phyloP scores from a whole-genome alignment of 2,797 vertebrate genomes.

The Acipenser transmontanus region DNA sequence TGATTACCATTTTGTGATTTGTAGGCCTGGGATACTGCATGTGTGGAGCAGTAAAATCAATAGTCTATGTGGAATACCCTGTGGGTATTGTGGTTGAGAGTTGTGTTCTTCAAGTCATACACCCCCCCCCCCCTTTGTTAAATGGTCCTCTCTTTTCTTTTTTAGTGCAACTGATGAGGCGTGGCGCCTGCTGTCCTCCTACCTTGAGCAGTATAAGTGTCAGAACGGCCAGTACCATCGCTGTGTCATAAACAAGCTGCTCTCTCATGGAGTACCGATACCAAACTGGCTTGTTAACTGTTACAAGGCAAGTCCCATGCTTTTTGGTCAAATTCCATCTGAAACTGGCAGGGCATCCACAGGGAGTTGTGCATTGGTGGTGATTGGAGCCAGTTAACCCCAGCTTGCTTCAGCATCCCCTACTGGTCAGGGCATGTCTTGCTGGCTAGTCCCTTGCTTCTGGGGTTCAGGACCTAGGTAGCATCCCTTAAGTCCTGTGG shows the following conservation, averaged over 20 bases:
- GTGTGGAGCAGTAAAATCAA: no score
- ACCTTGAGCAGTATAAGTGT: constrained; percentile 69
- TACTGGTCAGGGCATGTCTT: no score
- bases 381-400: background rate
- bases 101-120: no score
- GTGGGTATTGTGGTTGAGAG: no score
- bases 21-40: no score
- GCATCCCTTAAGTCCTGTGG: no score
- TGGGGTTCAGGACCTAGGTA: no score
- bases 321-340: background rate
- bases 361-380: background rate
- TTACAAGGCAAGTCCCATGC: constrained; percentile 70
- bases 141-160: background rate
- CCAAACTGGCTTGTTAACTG: constrained; percentile 87
- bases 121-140: background rate
- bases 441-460: background rate
- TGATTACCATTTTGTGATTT: no score
- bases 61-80: no score
- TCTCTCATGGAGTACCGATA: constrained; percentile 77
- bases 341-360: background rate
- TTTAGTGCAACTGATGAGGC: constrained; percentile 86
- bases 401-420: background rate
- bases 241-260: constrained; percentile 83
- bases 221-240: constrained; percentile 74
- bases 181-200: constrained; percentile 79